Evolutionary conservation across 2,888 invertebrate genomes (phyloP), one percentile per base, ranked within the genome.

Genomic region (Mesoligia furuncula): DNA sequence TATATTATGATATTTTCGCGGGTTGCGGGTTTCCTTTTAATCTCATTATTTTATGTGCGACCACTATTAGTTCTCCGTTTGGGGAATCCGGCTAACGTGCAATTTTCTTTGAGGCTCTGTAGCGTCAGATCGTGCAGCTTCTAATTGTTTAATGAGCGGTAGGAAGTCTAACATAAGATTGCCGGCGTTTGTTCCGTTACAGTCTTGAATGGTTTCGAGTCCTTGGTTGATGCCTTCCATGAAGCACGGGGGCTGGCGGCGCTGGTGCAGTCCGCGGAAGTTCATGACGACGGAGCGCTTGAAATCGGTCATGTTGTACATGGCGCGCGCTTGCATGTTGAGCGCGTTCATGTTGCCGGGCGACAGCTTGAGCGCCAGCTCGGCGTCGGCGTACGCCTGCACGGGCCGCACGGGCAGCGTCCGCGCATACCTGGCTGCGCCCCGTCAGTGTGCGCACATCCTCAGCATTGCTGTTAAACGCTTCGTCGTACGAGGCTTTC

Each of bases 221-320:
- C 96, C 96, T 88, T 96, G 96, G 86, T 94, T 95, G 31, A 96
- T 96, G n/a, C 96, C 96, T 86, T 96, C 96, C 66, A 88, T 92
- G 84, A 96, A 96, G 85, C 96, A 96, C 0, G 95, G 95, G 2
- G 96, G 96, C 80, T 96, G 95, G 9, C 91, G 91, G 17, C 96
- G 93, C 48, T 83, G 78, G 39, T 94, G 90, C 0, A 92, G 86
- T 3, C 96, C 96, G 9, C 96, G 93, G 77, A 90, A 95, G 85
- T 96, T 96, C 93, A 95, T 95, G n/a, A 96, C 95, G 5, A 96
- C 94, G 2, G 96, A 95, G 59, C 94, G 92, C 78, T 96, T 96
- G 79, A 96, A 96, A 84, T 96, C 96, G 0, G 95, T 94, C 95
- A 96, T 95, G 20, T 95, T 95, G 85, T 96, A 96, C 93, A 96